Evolutionary conservation across 2,797 vertebrate genomes (phyloP).

Genomic region (Numenius phaeopus): DNA sequence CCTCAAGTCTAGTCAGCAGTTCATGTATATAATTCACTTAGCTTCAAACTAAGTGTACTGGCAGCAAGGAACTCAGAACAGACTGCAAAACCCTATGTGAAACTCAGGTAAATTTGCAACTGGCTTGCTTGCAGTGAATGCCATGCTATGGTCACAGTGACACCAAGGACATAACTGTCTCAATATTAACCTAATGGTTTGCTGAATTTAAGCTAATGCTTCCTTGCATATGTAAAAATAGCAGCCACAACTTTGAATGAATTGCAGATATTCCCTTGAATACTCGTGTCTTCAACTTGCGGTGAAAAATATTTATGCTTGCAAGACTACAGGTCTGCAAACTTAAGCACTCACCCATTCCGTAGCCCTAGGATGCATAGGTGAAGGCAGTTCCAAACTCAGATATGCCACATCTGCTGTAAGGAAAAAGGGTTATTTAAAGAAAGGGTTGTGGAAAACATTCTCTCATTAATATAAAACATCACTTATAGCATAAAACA

Average conservation of each 20-base stretch:
- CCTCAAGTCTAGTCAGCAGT: neutral
- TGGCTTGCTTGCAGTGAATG: neutral
- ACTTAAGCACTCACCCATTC: neutral
- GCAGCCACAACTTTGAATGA: neutral
- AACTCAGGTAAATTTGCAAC: neutral
- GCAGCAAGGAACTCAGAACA: neutral
- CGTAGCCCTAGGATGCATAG: neutral
- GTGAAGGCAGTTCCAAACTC: neutral
- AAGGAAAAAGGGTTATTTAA: neutral
- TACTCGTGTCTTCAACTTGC: neutral
- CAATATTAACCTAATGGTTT: rapidly evolving
- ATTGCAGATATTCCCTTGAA: neutral
- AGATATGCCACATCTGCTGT: neutral
- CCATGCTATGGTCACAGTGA: neutral
- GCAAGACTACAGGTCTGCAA: neutral
- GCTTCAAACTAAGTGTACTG: neutral
- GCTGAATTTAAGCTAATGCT: neutral
- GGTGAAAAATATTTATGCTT: neutral
- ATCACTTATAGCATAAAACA: neutral
- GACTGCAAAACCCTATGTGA: neutral
- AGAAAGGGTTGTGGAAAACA: neutral
- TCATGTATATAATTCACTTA: neutral
- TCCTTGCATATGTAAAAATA: neutral
- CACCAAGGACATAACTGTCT: neutral
- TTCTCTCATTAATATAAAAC: neutral